Evolutionary conservation across 2,888 invertebrate species (phyloP).

Genomic region (Cremastobaeus sp.): DNA sequence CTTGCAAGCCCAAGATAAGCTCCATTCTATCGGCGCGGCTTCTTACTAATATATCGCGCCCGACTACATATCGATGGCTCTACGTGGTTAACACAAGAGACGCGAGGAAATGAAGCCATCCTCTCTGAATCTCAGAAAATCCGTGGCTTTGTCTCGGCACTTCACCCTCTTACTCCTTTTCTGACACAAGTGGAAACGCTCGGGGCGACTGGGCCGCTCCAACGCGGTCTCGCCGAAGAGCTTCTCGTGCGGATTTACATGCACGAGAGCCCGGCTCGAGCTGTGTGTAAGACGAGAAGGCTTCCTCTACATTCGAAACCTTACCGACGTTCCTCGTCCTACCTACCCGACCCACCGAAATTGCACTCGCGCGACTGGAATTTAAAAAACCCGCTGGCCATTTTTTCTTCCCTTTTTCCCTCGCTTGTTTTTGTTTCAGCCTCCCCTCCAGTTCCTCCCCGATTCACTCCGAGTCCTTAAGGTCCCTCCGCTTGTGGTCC

Average conservation of each 20-base stretch:
- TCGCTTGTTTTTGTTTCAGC: not conserved
- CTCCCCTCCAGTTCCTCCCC: not conserved
- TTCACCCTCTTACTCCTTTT: constrained; percentile 52
- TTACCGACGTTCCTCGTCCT: constrained; percentile 13
- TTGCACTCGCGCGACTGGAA: constrained; percentile 11
- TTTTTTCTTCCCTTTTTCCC: not conserved
- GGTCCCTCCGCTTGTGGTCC: too few species aligned
- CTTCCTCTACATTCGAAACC: constrained; percentile 44
- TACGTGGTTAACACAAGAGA: constrained; percentile 52
- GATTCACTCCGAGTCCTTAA: too few species aligned
- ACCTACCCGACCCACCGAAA: constrained; percentile 1
- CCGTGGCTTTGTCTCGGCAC: constrained; percentile 72
- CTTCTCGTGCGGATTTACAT: constrained; percentile 51
- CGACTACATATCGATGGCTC: constrained; percentile 45
- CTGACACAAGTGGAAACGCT: constrained; percentile 69
- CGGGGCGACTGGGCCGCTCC: constrained; percentile 58
- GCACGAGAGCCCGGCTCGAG: constrained; percentile 50
- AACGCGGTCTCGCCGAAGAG: constrained; percentile 38
- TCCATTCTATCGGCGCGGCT: constrained; percentile 22
- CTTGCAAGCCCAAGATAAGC: constrained; percentile 48
- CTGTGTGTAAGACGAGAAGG: constrained; percentile 52
- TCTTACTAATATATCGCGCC: constrained; percentile 46
- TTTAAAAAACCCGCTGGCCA: constrained; percentile 7
- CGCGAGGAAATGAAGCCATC: constrained; percentile 66
- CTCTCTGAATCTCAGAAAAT: constrained; percentile 74